Conservation (phyloP, 2,113 vertebrate species). For the Notarius quadriscutis region DNA sequence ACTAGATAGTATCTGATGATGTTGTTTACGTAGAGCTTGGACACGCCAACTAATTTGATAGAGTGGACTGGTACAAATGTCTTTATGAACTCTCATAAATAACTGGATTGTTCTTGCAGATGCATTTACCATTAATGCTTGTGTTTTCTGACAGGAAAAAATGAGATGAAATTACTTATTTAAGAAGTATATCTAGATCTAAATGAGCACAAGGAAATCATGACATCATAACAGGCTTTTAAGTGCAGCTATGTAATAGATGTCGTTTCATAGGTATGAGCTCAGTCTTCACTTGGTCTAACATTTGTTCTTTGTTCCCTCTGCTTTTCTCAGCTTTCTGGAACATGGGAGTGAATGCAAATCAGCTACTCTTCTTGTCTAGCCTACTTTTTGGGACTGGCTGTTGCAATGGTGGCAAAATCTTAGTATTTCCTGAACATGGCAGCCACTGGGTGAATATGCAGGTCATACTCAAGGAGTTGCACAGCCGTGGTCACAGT, state of each 20-base stretch:
- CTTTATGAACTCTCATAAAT: background rate
- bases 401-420: slow-evolving; percentile 62
- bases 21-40: background rate
- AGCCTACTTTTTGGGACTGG: slow-evolving; percentile 28
- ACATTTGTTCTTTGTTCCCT: slow-evolving; percentile 16
- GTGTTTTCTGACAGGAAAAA: background rate
- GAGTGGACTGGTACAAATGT: background rate
- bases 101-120: background rate
- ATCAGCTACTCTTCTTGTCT: slow-evolving; percentile 9
- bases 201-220: background rate
- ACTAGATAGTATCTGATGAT: no score
- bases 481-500: slow-evolving; percentile 70
- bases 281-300: background rate
- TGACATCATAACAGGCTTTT: background rate
- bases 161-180: background rate
- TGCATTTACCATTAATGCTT: background rate
- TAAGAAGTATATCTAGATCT: background rate
- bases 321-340: slow-evolving; percentile 17
- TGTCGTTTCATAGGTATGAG: background rate
- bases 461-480: slow-evolving; percentile 70
- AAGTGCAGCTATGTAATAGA: background rate
- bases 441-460: slow-evolving; percentile 85
- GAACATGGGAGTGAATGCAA: slow-evolving; percentile 32
- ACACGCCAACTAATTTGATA: background rate
- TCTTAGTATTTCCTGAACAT: slow-evolving; percentile 75